A percentile compares a stretch with the other conserved stretches of the same genome.
Evolutionary conservation across 2,113 vertebrate genomes (phyloP).

Genomic region (Seriola quinqueradiata): DNA sequence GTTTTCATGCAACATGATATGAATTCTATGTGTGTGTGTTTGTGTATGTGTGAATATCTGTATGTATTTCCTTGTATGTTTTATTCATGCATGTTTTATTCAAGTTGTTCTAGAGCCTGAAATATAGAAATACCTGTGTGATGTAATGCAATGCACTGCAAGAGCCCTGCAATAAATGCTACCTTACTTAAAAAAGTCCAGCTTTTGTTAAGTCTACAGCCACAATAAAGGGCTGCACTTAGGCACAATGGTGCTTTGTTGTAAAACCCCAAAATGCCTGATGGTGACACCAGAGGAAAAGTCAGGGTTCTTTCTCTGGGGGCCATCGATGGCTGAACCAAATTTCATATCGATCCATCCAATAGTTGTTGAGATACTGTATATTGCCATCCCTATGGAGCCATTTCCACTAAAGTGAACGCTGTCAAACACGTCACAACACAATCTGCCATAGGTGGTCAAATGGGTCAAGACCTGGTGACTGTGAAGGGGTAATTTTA

Average conservation of each 20-base stretch:
- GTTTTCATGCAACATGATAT: slow-evolving; percentile 37
- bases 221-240: neutral
- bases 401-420: no score
- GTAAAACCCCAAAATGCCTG: no score
- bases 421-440: no score
- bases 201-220: neutral
- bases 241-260: neutral
- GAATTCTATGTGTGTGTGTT: neutral
- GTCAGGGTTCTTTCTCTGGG: no score
- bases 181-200: no score
- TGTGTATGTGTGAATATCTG: neutral
- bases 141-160: neutral
- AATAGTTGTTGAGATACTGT: no score
- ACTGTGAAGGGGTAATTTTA: no score
- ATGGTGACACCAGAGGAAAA: no score
- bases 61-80: neutral
- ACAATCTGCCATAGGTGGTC: neutral
- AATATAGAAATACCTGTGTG: slow-evolving; percentile 10
- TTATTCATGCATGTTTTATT: neutral
- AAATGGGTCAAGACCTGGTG: neutral
- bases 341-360: no score
- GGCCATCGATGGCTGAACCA: neutral
- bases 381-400: no score
- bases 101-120: no score
- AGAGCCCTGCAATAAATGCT: no score